Percentiles rank a stretch among this genome's conserved stretches.
These are phyloP conservation scores for Telmatochromis brichardi DNA, from an alignment of 2,113 vertebrate species.

Conservation along the genomic window DNA sequence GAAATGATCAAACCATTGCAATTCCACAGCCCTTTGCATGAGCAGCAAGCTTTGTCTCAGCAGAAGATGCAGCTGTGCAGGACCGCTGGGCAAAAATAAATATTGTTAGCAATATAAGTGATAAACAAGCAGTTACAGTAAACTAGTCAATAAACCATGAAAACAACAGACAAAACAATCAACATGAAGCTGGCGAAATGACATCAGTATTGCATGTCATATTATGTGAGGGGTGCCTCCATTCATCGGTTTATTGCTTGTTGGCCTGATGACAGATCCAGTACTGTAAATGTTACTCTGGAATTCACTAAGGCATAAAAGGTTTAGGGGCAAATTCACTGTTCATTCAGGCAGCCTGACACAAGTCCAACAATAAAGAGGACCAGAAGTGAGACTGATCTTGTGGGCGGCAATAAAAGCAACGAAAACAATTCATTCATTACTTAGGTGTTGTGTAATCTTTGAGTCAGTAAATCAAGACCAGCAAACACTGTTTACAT, in stretches of 20 bases:
- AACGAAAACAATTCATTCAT: not conserved
- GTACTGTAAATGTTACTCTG: not conserved
- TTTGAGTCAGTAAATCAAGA: not conserved
- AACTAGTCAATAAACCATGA: not conserved
- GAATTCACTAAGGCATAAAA: not conserved
- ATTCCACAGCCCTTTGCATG: not conserved
- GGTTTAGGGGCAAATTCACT: slow-evolving; percentile 2
- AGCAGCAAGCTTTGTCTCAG: not conserved
- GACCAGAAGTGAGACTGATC: not conserved
- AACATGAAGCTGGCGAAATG: not conserved
- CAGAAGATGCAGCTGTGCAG: not conserved
- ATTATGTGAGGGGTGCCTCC: not conserved
- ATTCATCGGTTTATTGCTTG: not conserved
- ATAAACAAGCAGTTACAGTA: not conserved
- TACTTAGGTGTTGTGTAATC: not conserved
- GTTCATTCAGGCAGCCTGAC: not conserved
- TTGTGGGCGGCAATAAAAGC: slow-evolving; percentile 13
- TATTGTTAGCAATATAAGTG: not conserved
- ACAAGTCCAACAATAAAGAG: not conserved
- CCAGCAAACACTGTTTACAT: not conserved
- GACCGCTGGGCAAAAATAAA: not conserved
- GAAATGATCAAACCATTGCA: not conserved
- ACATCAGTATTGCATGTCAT: not conserved
- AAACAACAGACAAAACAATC: not conserved
- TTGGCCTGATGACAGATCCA: not conserved